Conservation (phyloP, 2,888 invertebrate genomes). For the Theretra japonica region DNA sequence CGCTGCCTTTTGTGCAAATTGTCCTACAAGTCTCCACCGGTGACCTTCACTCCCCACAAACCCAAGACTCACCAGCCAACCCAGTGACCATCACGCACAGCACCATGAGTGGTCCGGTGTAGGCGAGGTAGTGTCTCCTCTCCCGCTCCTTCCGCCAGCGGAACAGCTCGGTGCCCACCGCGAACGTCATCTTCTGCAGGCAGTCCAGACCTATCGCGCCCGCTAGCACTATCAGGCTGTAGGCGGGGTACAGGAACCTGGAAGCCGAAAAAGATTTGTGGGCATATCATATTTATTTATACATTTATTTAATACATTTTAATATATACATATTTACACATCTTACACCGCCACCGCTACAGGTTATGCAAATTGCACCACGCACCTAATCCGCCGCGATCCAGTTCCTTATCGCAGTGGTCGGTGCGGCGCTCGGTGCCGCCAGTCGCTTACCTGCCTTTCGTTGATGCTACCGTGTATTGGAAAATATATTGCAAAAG, state of each 20-base stretch:
- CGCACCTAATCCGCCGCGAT: too few species aligned
- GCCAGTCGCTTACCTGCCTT: too few species aligned
- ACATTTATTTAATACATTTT: neutral
- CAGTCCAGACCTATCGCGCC: slow-evolving; percentile 92
- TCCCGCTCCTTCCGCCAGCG: slow-evolving; percentile 65
- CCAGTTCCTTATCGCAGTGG: too few species aligned
- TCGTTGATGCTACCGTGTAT: too few species aligned
- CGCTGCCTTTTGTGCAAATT: too few species aligned
- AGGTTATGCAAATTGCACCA: too few species aligned
- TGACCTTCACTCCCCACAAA: too few species aligned
- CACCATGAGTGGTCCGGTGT: slow-evolving; percentile 89
- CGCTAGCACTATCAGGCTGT: slow-evolving; percentile 94
- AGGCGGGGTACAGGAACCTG: slow-evolving; percentile 96
- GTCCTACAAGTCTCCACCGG: too few species aligned
- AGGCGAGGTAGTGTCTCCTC: slow-evolving; percentile 88
- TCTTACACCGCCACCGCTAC: too few species aligned
- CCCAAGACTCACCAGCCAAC: slow-evolving; percentile 73
- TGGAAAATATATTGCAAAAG: too few species aligned
- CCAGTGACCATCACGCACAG: slow-evolving; percentile 85
- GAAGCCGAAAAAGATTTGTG: slow-evolving; percentile 35
- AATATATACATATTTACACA: too few species aligned
- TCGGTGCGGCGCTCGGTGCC: too few species aligned
- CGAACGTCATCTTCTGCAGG: slow-evolving; percentile 88
- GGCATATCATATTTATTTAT: neutral
- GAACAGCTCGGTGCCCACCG: slow-evolving; percentile 64